phyloP scores from a whole-genome alignment of 1,140 invertebrate genomes.

The Semibalanus balanoides region DNA sequence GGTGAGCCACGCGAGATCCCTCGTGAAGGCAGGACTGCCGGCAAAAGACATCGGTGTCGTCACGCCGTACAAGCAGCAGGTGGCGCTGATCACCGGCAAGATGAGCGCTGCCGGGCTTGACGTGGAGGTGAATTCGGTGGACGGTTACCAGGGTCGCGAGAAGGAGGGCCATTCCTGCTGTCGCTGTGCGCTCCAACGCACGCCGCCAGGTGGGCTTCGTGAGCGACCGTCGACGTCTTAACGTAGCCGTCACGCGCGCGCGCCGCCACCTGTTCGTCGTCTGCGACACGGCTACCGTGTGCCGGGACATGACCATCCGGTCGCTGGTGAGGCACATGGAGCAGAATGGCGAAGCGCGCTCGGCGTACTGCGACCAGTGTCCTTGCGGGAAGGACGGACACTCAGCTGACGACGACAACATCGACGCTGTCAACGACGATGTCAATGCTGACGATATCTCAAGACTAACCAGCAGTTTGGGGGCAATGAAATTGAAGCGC shows the following conservation, averaged over 20 bases:
- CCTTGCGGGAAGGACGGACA: no score
- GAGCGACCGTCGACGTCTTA: slow-evolving; percentile 42
- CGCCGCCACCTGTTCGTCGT: slow-evolving; percentile 41
- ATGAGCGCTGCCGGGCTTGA: slow-evolving; percentile 28
- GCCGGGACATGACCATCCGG: slow-evolving; percentile 33
- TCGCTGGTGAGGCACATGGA: slow-evolving; percentile 38
- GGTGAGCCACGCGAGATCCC: slow-evolving; percentile 32
- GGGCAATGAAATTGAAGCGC: no score
- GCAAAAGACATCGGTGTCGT: slow-evolving; percentile 41
- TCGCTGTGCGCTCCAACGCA: slow-evolving; percentile 35
- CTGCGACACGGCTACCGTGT: slow-evolving; percentile 40
- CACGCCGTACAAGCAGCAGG: slow-evolving; percentile 39
- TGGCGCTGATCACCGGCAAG: slow-evolving; percentile 30
- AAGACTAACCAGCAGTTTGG: no score
- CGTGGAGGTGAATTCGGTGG: slow-evolving; percentile 41
- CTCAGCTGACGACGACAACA: no score
- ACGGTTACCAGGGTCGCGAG: slow-evolving; percentile 45
- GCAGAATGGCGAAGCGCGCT: slow-evolving; percentile 35
- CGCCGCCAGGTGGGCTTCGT: slow-evolving; percentile 44
- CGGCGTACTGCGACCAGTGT: slow-evolving; percentile 25
- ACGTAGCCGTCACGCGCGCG: slow-evolving; percentile 48
- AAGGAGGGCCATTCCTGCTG: slow-evolving; percentile 38
- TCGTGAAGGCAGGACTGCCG: slow-evolving; percentile 36
- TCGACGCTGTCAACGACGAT: no score
- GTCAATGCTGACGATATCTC: no score